Evolutionary conservation across 2,797 vertebrate genomes (phyloP), one percentile per base, ranked within the genome.

Genomic region (Ptychobarbus kaznakovi): DNA sequence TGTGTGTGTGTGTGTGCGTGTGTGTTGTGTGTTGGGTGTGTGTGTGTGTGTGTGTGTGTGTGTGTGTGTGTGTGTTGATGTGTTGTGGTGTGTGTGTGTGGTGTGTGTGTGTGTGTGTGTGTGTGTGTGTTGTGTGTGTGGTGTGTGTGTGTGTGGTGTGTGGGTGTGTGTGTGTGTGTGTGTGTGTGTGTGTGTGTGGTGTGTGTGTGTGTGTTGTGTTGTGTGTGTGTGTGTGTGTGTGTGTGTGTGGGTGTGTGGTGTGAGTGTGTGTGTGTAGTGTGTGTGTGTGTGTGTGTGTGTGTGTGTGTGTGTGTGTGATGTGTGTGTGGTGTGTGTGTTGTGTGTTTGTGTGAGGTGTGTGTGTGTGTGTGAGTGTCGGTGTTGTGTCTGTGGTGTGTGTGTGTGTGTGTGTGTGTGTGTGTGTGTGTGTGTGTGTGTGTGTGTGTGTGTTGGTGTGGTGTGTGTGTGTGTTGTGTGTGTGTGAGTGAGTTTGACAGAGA

Each of bases 71-170:
- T 80, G 46, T 74, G 38, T 78, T n/a, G n/a, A n/a, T n/a, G n/a
- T n/a, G n/a, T n/a, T n/a, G n/a, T n/a, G n/a, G n/a, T n/a, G n/a
- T n/a, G n/a, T n/a, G n/a, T n/a, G n/a, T n/a, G n/a, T n/a, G n/a
- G n/a, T n/a, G 69, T 78, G 49, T 76, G 49, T 75, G 40, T 78
- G 69, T 82, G 58, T 61, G 49, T 80, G 49, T 80, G 40, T 78
- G 69, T 83, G 32, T 80, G 46, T 74, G 38, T 78, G 69, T 78
- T n/a, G n/a, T n/a, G n/a, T n/a, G n/a, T n/a, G n/a, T n/a, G n/a
- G 49, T 76, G 49, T 75, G 40, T 78, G 69, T 82, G 58, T 61
- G 49, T 80, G 49, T 80, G 40, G n/a, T n/a, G n/a, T n/a, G n/a
- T n/a, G n/a, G n/a, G n/a, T 78, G 69, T 83, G 32, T 80, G 46